A percentile compares a stretch with the other conserved stretches of the same genome.
phyloP scores from a whole-genome alignment of 2,888 invertebrate species.

The Antheraea yamamai region DNA sequence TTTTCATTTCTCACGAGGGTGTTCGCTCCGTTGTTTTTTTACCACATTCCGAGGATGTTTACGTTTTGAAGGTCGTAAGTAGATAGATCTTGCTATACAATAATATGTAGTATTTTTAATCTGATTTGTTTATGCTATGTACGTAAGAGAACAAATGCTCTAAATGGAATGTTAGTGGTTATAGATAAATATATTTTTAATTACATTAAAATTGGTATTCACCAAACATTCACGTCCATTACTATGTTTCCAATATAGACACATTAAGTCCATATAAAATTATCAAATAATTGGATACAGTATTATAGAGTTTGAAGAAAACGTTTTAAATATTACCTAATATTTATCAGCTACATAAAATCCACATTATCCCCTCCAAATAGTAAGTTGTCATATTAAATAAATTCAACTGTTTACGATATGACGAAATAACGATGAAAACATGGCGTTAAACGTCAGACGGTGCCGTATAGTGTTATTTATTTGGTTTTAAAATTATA shows the following conservation, averaged over 20 bases:
- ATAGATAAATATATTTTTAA: neutral
- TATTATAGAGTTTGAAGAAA: neutral
- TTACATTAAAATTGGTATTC: neutral
- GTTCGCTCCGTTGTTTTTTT: slow-evolving; percentile 61
- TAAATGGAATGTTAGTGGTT: neutral
- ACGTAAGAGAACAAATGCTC: neutral
- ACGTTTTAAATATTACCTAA: neutral
- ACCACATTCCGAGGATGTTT: slow-evolving; percentile 73
- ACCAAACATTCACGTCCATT: neutral
- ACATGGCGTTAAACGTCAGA: slow-evolving; percentile 21
- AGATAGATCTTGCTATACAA: slow-evolving; percentile 1
- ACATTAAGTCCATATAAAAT: neutral
- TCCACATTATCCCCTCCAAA: neutral
- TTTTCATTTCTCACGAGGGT: slow-evolving; percentile 69
- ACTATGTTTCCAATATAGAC: neutral
- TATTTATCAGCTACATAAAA: neutral
- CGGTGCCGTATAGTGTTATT: slow-evolving; percentile 20
- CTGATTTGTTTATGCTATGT: neutral
- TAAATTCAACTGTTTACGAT: slow-evolving; percentile 15
- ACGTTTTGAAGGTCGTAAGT: slow-evolving; percentile 65
- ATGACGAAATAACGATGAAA: slow-evolving; percentile 19
- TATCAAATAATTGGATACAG: neutral
- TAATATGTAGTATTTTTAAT: neutral
- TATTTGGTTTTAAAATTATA: slow-evolving; percentile 31
- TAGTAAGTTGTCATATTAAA: slow-evolving; percentile 10